Percentiles rank a stretch among this genome's conserved stretches.
These are phyloP conservation scores for Paelopatides confundens DNA, from an alignment of 53 echinoderm and acorn worm genomes.

Conservation along the genomic window DNA sequence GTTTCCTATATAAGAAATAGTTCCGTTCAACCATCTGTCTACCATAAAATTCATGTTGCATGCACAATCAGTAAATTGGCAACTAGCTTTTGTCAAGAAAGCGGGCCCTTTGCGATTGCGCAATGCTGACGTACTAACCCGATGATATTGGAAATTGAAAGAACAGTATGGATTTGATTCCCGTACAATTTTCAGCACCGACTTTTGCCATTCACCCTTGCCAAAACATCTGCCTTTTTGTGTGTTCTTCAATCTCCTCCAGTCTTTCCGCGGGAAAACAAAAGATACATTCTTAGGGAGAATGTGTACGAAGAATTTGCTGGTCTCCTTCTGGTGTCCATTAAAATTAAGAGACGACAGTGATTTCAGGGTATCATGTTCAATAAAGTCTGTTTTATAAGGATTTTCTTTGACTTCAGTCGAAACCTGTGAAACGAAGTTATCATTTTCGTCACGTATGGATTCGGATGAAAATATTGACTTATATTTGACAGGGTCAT, in stretches of 20 bases:
- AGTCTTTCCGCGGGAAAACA: background rate
- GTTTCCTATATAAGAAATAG: background rate
- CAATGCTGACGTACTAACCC: background rate
- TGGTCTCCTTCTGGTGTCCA: background rate
- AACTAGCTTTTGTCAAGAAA: background rate
- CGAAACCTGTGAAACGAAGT: too few species aligned
- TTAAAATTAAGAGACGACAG: too few species aligned
- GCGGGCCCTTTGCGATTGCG: background rate
- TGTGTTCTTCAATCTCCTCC: background rate
- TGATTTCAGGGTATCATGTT: too few species aligned
- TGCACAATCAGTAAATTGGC: background rate
- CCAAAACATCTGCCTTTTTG: background rate
- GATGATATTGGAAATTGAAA: background rate
- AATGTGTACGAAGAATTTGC: too few species aligned
- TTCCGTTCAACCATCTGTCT: background rate
- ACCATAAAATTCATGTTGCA: background rate
- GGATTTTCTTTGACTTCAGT: too few species aligned
- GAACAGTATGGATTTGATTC: constrained; percentile 9
- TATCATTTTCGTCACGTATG: too few species aligned
- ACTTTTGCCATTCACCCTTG: constrained; percentile 6
- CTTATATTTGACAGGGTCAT: too few species aligned
- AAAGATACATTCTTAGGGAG: background rate
- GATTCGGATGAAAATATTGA: too few species aligned
- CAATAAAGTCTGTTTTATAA: too few species aligned
- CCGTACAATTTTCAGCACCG: background rate